Evolutionary conservation across 1,140 invertebrate species (phyloP).

Genomic region (Zaprionus capensis): DNA sequence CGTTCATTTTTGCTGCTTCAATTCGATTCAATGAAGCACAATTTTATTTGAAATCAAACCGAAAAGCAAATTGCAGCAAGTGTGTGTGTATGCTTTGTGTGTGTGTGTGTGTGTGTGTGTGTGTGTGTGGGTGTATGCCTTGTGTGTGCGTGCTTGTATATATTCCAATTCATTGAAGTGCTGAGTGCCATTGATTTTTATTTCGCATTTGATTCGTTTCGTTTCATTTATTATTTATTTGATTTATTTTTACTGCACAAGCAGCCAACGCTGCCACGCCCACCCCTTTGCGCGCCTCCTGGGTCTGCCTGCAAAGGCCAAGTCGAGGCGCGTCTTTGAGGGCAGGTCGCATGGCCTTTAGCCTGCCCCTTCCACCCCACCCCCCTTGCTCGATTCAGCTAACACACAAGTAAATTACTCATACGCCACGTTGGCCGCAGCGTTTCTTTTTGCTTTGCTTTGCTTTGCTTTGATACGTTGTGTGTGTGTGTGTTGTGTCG

Average conservation of each 20-base stretch:
- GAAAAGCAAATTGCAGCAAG: slow-evolving; percentile 69
- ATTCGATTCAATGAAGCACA: slow-evolving; percentile 80
- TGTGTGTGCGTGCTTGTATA: slow-evolving; percentile 25
- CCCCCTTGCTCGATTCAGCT: too few species aligned
- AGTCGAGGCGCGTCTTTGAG: too few species aligned
- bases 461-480: slow-evolving; percentile 14
- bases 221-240: slow-evolving; percentile 82
- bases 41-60: slow-evolving; percentile 82
- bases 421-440: slow-evolving; percentile 56
- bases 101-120: slow-evolving; percentile 7
- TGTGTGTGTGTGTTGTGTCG: not conserved
- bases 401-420: slow-evolving; percentile 61
- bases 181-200: slow-evolving; percentile 79
- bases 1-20: slow-evolving; percentile 68
- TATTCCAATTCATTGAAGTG: slow-evolving; percentile 77
- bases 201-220: slow-evolving; percentile 80
- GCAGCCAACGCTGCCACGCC: not conserved
- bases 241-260: slow-evolving; percentile 75
- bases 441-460: not conserved
- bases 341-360: slow-evolving; percentile 9
- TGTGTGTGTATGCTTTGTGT: slow-evolving; percentile 9
- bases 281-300: not conserved
- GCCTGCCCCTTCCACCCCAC: slow-evolving; percentile 15
- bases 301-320: not conserved
- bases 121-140: not conserved